Conservation (phyloP, 2,888 invertebrate genomes). For the Petrophora chlorosata region DNA sequence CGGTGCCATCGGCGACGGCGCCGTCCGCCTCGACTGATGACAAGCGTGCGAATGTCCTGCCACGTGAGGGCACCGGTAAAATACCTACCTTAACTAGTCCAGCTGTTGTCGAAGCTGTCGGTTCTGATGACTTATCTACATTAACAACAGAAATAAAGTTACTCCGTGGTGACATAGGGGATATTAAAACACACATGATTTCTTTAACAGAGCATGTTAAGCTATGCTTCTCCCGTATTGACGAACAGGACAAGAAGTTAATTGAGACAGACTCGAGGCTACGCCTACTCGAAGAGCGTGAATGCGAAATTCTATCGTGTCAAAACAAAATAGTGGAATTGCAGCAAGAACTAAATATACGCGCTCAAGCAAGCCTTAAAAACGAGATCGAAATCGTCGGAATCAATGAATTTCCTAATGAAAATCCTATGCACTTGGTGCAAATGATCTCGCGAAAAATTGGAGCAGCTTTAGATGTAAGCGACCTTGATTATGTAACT, state of each 20-base stretch:
- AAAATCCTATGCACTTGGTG: background rate
- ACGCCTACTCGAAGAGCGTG: conserved; percentile 34
- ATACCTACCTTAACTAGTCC: background rate
- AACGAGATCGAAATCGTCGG: conserved; percentile 1
- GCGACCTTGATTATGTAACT: background rate
- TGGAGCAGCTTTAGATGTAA: background rate
- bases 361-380: background rate
- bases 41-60: no score
- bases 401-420: background rate
- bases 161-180: background rate
- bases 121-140: no score
- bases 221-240: background rate
- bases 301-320: background rate
- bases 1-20: no score
- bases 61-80: no score
- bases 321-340: background rate
- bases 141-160: background rate
- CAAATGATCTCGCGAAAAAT: background rate
- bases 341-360: background rate
- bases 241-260: background rate
- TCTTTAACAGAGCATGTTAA: background rate
- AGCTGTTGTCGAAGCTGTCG: background rate
- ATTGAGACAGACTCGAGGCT: conserved; percentile 10
- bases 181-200: background rate
- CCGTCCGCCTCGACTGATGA: no score